Conservation (phyloP, 2,888 invertebrate species). For the Electrophaes corylata region DNA sequence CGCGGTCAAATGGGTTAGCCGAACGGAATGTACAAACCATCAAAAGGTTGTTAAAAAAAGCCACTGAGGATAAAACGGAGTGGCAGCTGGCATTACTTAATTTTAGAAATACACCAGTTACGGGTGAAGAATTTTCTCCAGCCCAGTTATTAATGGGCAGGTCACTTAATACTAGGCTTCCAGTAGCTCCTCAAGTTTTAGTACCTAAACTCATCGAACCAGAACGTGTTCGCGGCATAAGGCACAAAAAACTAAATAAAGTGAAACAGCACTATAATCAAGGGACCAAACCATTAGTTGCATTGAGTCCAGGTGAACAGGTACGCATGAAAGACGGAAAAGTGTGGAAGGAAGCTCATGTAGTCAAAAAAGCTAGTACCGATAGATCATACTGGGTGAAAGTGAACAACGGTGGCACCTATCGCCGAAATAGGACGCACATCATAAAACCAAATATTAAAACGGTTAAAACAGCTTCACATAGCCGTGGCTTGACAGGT, state of each 20-base stretch:
- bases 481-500: not conserved
- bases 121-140: conserved; percentile 11
- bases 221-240: not conserved
- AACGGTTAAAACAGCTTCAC: not conserved
- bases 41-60: conserved; percentile 22
- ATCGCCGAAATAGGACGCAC: conserved; percentile 8
- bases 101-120: conserved; percentile 29
- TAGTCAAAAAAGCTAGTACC: not conserved
- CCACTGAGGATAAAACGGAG: conserved; percentile 20
- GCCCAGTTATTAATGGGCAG: conserved; percentile 9
- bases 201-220: not conserved
- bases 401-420: conserved; percentile 15
- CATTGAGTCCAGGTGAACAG: not conserved
- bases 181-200: not conserved
- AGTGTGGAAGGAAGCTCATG: not conserved
- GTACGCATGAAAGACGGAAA: not conserved
- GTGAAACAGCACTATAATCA: not conserved
- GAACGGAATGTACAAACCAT: conserved; percentile 26
- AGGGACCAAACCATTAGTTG: not conserved
- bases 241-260: not conserved
- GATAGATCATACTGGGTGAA: conserved; percentile 13
- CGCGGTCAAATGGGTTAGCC: conserved; percentile 24
- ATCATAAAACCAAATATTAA: conserved; percentile 1
- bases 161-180: conserved; percentile 14
- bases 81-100: conserved; percentile 24